Evolutionary conservation across 2,113 vertebrate species (phyloP), one percentile per base, ranked within the genome.

Genomic region (Paraplagusia blochii): DNA sequence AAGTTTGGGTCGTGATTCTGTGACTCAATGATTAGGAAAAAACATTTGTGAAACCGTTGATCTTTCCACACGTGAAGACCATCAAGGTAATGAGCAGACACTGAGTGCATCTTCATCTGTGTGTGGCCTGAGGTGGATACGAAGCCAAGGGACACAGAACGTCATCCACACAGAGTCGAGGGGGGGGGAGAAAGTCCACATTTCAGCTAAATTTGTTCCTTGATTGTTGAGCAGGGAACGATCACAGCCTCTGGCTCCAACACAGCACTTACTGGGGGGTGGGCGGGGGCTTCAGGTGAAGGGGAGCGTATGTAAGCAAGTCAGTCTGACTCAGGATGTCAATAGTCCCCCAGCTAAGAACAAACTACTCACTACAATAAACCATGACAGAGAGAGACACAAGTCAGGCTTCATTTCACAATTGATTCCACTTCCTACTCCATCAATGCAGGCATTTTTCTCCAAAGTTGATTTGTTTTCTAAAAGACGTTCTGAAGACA

Each of bases 231-330:
- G 40, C 17, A 44, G 58, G 33, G 74, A 74, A 72, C 53, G 12
- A 16, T 67, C 54, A 45, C 66, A 53, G 72, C 67, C 72, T 72
- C 59, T 44, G 63, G 69, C 44, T 70, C 56, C 15, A 44, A 17
- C 52, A 55, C 68, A 68, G 42, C 50, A 29, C 19, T 48, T 29
- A 52, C 50, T 39, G 47, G 34, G 49, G 42, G 52, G 52, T 49
- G 44, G 44, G 60, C 61, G 64, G 82, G 59, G 50, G 43, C 29
- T 44, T 40, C 42, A 22, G 53, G 53, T 18, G 1, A 43, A 52
- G 38, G 34, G 53, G 55, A 72, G 22, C 15, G 17, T 36, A 53
- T 36, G 44, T 50, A 0, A 45, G 36, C 8, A 54, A 58, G 56
- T 52, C n/a, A 58, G 4, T 11, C 38, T 48, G 49, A 51, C 40